Evolutionary conservation across 64 coral and sea anemone species (phyloP).

Genomic region (Pachyseris speciosa): DNA sequence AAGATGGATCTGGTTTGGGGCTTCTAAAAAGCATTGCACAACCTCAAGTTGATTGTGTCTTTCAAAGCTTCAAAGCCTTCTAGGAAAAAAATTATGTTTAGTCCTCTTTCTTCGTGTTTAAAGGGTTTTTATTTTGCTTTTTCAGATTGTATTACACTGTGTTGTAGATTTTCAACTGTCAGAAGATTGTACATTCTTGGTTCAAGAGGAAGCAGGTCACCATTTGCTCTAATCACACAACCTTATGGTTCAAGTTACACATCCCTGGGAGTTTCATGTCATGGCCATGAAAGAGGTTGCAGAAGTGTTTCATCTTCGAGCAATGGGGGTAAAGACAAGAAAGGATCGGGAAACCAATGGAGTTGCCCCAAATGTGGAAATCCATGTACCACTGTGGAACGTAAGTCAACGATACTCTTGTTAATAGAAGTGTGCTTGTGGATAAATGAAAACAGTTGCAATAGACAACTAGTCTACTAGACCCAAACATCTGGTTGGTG

Average conservation of each 20-base stretch:
- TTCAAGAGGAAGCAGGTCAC: not conserved
- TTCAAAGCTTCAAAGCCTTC: too few relatives aligned
- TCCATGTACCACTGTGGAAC: slow-evolving; percentile 88
- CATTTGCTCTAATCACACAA: not conserved
- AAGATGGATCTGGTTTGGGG: too few relatives aligned
- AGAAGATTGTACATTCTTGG: slow-evolving; percentile 10
- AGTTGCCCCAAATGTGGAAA: slow-evolving; percentile 95
- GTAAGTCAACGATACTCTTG: slow-evolving; percentile 30
- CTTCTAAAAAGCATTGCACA: too few relatives aligned
- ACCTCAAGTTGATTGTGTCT: too few relatives aligned
- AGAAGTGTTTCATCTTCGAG: slow-evolving; percentile 16
- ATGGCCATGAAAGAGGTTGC: slow-evolving; percentile 3
- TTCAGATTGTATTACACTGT: slow-evolving; percentile 14
- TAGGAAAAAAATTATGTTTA: too few relatives aligned
- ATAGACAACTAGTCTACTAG: too few relatives aligned
- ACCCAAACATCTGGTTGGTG: too few relatives aligned
- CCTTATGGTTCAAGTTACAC: not conserved
- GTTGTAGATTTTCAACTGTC: not conserved
- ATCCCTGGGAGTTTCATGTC: not conserved
- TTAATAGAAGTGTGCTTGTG: not conserved
- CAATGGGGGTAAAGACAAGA: slow-evolving; percentile 68
- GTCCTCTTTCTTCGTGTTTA: too few relatives aligned
- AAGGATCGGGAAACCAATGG: slow-evolving; percentile 75
- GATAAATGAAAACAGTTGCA: too few relatives aligned
- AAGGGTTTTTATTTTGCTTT: not conserved